Percentiles rank a stretch among this genome's conserved stretches.
phyloP scores from a whole-genome alignment of 2,113 vertebrate species.

The Saguinus midas region DNA sequence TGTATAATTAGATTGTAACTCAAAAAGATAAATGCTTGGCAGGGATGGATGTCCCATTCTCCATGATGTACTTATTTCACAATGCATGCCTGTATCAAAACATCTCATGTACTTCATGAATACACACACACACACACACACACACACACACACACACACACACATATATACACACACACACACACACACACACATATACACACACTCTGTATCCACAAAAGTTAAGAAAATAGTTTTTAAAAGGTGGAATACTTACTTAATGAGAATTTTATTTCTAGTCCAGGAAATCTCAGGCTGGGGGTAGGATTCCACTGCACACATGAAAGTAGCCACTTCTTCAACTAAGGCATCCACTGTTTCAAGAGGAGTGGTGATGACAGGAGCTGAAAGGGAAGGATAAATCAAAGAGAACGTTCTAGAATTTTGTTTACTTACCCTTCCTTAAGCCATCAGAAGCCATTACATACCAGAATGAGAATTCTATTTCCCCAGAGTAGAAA shows the following conservation, averaged over 20 bases:
- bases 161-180: too few relatives aligned
- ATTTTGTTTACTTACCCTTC: background rate
- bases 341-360: constrained; percentile 94
- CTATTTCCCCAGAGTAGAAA: background rate
- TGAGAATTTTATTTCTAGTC: constrained; percentile 96
- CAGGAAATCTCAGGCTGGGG: constrained; percentile 93
- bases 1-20: too few relatives aligned
- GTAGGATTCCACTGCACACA: constrained; percentile 94
- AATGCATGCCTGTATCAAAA: too few relatives aligned
- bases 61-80: too few relatives aligned
- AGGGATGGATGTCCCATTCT: too few relatives aligned
- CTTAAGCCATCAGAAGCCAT: background rate
- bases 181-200: too few relatives aligned
- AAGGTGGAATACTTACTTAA: constrained; percentile 85
- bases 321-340: constrained; percentile 95
- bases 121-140: too few relatives aligned
- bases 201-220: too few relatives aligned
- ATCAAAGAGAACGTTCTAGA: background rate
- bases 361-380: constrained; percentile 91
- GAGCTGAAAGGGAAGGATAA: constrained; percentile 82
- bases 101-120: too few relatives aligned
- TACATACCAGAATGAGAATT: background rate
- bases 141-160: too few relatives aligned
- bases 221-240: background rate
- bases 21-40: too few relatives aligned